These are phyloP conservation scores for Recurvirostra avosetta DNA, from an alignment of 2,113 vertebrate species.

Conservation along the genomic window DNA sequence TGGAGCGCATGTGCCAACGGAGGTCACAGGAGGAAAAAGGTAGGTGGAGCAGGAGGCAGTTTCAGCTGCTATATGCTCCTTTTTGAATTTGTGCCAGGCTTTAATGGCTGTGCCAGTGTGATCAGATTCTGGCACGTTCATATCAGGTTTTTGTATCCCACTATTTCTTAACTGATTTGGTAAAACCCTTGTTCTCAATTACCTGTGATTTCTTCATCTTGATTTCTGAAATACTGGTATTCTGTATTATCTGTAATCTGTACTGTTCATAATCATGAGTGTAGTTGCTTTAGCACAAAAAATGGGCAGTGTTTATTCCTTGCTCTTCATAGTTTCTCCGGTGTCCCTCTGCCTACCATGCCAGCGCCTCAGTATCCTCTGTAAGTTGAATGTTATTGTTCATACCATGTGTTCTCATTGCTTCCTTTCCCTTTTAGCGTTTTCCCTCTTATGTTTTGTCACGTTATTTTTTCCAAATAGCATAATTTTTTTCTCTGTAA, in stretches of 20 bases:
- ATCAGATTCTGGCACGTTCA: neutral
- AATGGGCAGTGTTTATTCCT: neutral
- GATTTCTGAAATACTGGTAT: neutral
- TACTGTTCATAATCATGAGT: neutral
- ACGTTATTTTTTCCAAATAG: neutral
- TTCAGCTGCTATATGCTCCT: neutral
- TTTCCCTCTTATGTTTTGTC: neutral
- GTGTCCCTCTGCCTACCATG: neutral
- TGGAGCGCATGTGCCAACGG: neutral
- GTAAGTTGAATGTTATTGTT: neutral
- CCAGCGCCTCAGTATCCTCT: neutral
- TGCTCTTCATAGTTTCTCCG: neutral
- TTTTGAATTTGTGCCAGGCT: neutral
- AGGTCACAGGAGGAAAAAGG: neutral
- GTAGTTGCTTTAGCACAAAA: neutral
- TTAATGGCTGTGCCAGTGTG: neutral
- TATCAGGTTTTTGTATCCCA: neutral
- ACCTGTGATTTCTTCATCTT: neutral
- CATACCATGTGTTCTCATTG: neutral
- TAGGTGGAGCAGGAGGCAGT: neutral
- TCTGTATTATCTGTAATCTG: neutral
- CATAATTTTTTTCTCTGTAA: neutral
- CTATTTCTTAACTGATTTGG: neutral
- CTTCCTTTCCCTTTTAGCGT: neutral
- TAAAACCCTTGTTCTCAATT: neutral